Base-by-base conservation (phyloP, 2,888 invertebrate species). In the Scaptomyza caliginosa region DNA sequence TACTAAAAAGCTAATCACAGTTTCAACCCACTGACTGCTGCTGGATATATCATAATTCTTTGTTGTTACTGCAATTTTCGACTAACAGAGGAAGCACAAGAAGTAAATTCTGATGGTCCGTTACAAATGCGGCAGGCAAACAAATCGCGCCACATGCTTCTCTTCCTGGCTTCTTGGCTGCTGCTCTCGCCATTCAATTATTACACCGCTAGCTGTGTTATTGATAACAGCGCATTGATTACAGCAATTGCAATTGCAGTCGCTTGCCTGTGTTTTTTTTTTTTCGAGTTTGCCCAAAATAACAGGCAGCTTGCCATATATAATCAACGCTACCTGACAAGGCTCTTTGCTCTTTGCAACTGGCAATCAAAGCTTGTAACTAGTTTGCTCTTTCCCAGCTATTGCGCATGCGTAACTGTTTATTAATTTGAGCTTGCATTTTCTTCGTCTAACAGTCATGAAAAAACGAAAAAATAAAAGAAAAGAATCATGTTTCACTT, bases 171-270 rank as follows among this genome's bases (percentile, higher is more conserved):
- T 46, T 39, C 19, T 26, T 54, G 23, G 13, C 19, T 28, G 21
- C 36, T 26, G 7, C 19, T 45, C 57, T 60, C 72, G 50, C 49
- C 74, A 63, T 73, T 78, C 77, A 79, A 79, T 87, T 76, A 73
- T 76, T 73, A 74, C 74, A 77, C 83, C 85, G 88, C 81, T 76
- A 87, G 88, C 86, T 83, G 79, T 83, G 77, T 74, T 87, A 83
- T 87, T 86, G 88, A 85, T 87, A 86, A 87, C 80, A 76, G 68
- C 70, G 74, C 75, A 78, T 79, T 79, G 86, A 86, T 80, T 87
- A 77, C 82, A 70, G 86, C 86, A 82, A 83, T 86, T 86, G 86
- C 67, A 58, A 21, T 56, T 59, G 21, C 51, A 64, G 32, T 45
- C n/a, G n/a, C n/a, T n/a, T n/a, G n/a, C n/a, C n/a, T n/a, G n/a